A percentile compares a stretch with the other conserved stretches of the same genome.
Conservation (phyloP, 37 sponge, comb jelly and placozoan species). For the Halichondria panicea region DNA sequence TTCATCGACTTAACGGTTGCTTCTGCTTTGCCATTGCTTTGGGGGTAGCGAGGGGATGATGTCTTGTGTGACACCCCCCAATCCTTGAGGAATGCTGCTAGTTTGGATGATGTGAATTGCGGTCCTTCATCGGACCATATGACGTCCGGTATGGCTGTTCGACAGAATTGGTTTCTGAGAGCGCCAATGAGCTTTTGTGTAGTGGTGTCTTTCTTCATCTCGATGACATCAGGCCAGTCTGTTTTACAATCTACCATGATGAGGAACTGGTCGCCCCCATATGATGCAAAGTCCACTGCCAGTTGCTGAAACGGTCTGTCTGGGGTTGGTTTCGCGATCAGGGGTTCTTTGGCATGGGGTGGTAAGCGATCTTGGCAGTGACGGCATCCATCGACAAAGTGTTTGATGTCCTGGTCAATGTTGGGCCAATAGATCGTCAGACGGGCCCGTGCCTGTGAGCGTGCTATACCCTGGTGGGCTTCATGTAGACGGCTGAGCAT, state of each 20-base stretch:
- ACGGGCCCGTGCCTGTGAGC: constrained; percentile 5
- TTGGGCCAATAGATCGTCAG: background rate
- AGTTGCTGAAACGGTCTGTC: constrained; percentile 21
- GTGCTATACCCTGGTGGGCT: constrained; percentile 3
- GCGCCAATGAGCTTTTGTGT: background rate
- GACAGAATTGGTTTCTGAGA: constrained; percentile 11
- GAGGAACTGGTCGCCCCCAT: constrained; percentile 20
- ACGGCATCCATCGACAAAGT: constrained; percentile 8
- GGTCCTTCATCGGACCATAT: constrained; percentile 12
- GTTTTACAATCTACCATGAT: constrained; percentile 29
- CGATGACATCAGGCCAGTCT: constrained; percentile 39
- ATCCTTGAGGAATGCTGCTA: background rate
- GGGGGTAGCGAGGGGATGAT: constrained; percentile 29
- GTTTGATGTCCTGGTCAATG: constrained; percentile 17
- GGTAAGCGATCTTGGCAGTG: constrained; percentile 25
- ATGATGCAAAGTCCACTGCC: constrained; percentile 24
- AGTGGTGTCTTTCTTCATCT: constrained; percentile 21
- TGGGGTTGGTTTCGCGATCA: background rate
- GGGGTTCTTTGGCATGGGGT: constrained; percentile 22
- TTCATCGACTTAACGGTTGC: constrained; percentile 28
- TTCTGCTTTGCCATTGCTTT: constrained; percentile 38
- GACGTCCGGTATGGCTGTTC: constrained; percentile 21
- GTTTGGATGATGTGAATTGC: background rate
- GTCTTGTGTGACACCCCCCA: constrained; percentile 15
- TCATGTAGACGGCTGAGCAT: constrained; percentile 22